A percentile compares a stretch with the other conserved stretches of the same genome.
Evolutionary conservation across 2,888 invertebrate species (phyloP).

Genomic region (Pherbina coryleti): DNA sequence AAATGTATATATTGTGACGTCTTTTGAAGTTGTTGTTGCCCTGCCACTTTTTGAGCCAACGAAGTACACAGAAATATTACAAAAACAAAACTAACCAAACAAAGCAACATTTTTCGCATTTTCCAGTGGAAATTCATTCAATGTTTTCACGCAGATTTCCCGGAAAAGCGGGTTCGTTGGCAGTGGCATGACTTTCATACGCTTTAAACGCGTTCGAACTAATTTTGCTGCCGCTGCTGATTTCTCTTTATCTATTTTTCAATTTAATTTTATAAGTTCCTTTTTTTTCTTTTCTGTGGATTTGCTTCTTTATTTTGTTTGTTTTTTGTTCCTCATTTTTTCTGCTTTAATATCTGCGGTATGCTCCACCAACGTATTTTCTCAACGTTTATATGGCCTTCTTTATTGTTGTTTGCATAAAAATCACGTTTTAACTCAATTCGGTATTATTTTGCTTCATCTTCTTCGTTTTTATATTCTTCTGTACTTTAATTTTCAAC

Average conservation of each 20-base stretch:
- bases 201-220: neutral
- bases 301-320: neutral
- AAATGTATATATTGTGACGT: neutral
- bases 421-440: conserved; percentile 27
- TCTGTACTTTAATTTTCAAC: conserved; percentile 44
- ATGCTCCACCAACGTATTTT: neutral
- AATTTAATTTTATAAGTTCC: neutral
- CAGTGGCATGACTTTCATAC: too few species aligned
- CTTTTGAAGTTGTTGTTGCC: neutral
- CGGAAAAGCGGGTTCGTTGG: too few species aligned
- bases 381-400: neutral
- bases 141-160: neutral
- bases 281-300: neutral
- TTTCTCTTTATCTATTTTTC: conserved; percentile 2
- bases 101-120: neutral
- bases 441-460: conserved; percentile 35
- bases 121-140: conserved; percentile 27
- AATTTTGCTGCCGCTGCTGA: neutral
- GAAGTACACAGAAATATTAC: neutral
- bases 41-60: neutral
- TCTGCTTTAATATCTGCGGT: neutral
- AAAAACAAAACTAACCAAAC: neutral
- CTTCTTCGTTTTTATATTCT: conserved; percentile 39
- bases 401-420: conserved; percentile 21
- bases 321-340: neutral